These are phyloP conservation scores for Procambarus virginalis DNA, from an alignment of 1,140 invertebrate species.

Conservation along the genomic window DNA sequence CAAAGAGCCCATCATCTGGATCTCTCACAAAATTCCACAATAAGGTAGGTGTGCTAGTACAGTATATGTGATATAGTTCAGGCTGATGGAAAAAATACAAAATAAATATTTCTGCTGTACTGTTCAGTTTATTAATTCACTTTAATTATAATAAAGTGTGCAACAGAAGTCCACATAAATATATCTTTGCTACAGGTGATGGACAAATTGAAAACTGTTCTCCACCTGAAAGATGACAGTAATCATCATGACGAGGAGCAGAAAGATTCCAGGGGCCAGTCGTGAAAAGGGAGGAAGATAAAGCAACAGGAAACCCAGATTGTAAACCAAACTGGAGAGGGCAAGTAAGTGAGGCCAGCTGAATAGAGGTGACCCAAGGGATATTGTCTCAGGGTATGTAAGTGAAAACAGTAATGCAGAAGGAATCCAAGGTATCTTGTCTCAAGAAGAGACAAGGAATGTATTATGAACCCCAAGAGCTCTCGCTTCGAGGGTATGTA, in stretches of 20 bases:
- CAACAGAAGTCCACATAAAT: neutral
- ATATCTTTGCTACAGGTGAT: conserved; percentile 49
- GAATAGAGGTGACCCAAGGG: neutral
- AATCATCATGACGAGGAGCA: conserved; percentile 31
- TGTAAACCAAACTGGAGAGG: neutral
- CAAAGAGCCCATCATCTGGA: conserved; percentile 42
- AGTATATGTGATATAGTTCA: too few species aligned
- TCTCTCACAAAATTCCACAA: conserved; percentile 59
- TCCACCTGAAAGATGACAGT: conserved; percentile 62
- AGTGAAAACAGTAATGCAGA: too few species aligned
- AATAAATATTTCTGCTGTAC: too few species aligned
- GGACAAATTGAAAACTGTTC: conserved; percentile 67
- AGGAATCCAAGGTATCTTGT: too few species aligned
- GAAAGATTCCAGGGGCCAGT: conserved; percentile 48
- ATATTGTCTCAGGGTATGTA: neutral
- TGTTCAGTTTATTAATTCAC: too few species aligned
- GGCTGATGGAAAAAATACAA: too few species aligned
- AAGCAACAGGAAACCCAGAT: neutral
- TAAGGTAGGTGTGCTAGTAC: conserved; percentile 22
- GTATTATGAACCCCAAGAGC: too few species aligned
- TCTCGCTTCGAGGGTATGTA: too few species aligned
- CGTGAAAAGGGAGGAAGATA: conserved; percentile 28
- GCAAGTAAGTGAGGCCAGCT: neutral
- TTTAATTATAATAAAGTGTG: too few species aligned
- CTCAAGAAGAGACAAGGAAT: too few species aligned